Evolutionary conservation across 2,113 vertebrate species (phyloP).

Genomic region (Chamaea fasciata): DNA sequence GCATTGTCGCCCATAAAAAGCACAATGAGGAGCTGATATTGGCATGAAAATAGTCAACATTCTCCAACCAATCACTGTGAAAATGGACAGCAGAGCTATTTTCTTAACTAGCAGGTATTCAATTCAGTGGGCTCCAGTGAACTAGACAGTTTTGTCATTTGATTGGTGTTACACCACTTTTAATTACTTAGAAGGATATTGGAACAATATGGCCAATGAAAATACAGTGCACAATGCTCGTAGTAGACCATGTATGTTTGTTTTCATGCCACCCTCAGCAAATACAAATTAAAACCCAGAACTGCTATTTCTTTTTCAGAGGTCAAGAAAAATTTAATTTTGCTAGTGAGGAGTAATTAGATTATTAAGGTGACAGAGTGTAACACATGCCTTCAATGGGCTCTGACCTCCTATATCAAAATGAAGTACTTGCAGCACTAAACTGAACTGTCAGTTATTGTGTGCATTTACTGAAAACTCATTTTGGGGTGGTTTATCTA

Average conservation of each 20-base stretch:
- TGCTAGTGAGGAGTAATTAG: not conserved
- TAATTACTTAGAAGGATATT: not conserved
- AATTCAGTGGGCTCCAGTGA: not conserved
- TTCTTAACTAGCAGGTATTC: constrained; percentile 19
- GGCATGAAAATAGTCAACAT: not conserved
- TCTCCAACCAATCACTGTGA: not conserved
- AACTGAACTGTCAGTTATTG: not conserved
- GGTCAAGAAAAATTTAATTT: not conserved
- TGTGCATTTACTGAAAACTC: not conserved
- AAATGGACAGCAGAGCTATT: not conserved
- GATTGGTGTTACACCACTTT: not conserved
- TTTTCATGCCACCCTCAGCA: not conserved
- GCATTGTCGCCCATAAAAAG: not conserved
- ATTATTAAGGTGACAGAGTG: not conserved
- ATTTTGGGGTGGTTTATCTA: not conserved
- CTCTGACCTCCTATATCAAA: not conserved
- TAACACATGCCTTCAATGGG: not conserved
- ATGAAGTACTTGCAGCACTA: not conserved
- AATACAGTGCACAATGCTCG: not conserved
- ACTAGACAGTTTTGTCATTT: not conserved
- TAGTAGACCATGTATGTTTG: not conserved
- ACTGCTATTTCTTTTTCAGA: not conserved
- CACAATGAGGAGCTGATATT: not conserved
- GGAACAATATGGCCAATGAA: not conserved
- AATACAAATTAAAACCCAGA: not conserved